Evolutionary conservation across 2,797 vertebrate genomes (phyloP).

Genomic region (Nothura maculosa): DNA sequence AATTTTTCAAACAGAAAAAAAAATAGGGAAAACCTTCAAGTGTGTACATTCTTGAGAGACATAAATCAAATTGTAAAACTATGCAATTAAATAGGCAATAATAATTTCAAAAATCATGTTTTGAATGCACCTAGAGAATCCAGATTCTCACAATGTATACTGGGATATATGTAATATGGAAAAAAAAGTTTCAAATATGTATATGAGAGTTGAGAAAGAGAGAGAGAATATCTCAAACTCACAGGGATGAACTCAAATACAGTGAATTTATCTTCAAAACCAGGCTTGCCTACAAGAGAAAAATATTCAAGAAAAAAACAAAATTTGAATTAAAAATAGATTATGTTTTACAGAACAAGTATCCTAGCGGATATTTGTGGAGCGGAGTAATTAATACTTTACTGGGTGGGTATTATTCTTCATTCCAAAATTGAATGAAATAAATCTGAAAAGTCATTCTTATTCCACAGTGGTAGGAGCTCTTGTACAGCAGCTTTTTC

Average conservation of each 20-base stretch:
- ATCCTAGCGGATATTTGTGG: background rate
- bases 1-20: background rate
- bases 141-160: background rate
- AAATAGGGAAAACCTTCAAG: constrained; percentile 6
- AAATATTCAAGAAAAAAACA: background rate
- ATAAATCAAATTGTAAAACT: constrained; percentile 50
- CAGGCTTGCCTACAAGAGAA: background rate
- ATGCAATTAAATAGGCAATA: constrained; percentile 53
- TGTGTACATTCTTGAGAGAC: background rate
- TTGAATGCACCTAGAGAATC: constrained; percentile 12
- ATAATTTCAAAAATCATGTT: constrained; percentile 48
- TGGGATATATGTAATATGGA: background rate
- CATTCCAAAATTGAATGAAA: background rate
- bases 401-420: background rate
- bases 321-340: background rate
- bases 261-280: background rate
- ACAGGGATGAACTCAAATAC: background rate
- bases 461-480: background rate
- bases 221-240: background rate
- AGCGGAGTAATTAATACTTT: background rate
- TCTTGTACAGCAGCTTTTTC: background rate
- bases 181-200: background rate
- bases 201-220: background rate
- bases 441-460: background rate
- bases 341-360: background rate